Base-by-base conservation (phyloP, 2,888 invertebrate genomes). In the Parnassius orleans region DNA sequence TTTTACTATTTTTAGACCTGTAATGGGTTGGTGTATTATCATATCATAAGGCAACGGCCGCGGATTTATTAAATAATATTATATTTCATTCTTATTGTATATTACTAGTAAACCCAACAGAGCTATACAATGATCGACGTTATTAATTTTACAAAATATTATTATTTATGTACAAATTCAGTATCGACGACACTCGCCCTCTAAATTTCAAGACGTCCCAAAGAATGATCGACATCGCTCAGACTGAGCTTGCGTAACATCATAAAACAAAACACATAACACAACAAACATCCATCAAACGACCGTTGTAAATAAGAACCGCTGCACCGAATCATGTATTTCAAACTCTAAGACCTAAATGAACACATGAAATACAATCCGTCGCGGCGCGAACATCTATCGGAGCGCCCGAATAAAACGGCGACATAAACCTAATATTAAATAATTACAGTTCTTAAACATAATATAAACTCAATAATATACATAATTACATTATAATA, bases 211-310 rank as follows among this genome's bases (percentile, higher is more conserved):
- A 48, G 63, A 63, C 63, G 48, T 77, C 82, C 78, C 85, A 86
- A 86, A 90, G 90, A 87, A 90, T 90, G 90, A 90, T 90, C 83
- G 78, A 83, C 90, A 90, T 90, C 90, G 90, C 89, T 90, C 91
- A 91, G 90, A 80, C 79, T 83, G 88, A 86, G 79, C 84, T 81
- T 77, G 76, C 78, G 78, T 80, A 87, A 87, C 86, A 86, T 84
- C 81, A 80, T 63, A 86, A 79, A 87, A 87, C 80, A 79, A 85
- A 87, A 90, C 84, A 84, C 86, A 83, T 80, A 85, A 88, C 89
- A 86, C 86, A 87, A 89, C 87, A 87, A 86, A 86, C 87, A 85
- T 84, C 72, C 85, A 85, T 79, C 83, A 77, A 82, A 81, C 81
- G 83, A 81, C 77, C 83, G 80, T 83, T 79, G 81, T 77, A 73